Conservation (phyloP, 2,113 vertebrate genomes). For the Nematolebias whitei region DNA sequence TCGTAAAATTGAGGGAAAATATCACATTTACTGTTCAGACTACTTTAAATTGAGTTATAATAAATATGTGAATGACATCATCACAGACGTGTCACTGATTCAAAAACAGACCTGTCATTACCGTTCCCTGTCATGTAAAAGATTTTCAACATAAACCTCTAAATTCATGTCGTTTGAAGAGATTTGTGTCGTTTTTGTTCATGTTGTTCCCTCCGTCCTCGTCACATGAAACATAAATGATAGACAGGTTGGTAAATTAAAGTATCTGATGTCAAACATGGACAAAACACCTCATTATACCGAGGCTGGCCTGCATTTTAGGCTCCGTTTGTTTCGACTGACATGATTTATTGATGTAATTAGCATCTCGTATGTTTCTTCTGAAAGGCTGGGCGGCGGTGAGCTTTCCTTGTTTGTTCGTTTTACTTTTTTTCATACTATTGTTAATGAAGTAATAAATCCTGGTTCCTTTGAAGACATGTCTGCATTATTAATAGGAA, state of each 20-base stretch:
- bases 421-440: constrained; percentile 35
- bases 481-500: constrained; percentile 72
- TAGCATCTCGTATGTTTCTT: constrained; percentile 45
- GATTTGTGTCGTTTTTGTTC: neutral
- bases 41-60: no score
- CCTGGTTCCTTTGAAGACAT: constrained; percentile 47
- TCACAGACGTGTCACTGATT: neutral
- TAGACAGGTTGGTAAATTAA: neutral
- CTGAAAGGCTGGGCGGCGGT: constrained; percentile 13
- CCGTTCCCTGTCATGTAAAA: no score
- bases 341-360: constrained; percentile 37
- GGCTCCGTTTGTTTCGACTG: constrained; percentile 53
- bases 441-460: constrained; percentile 57
- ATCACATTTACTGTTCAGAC: neutral
- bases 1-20: neutral
- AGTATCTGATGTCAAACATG: constrained; percentile 28
- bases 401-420: constrained; percentile 20
- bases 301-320: constrained; percentile 21
- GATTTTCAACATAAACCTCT: neutral
- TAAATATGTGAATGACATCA: neutral
- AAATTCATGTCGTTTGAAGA: neutral
- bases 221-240: constrained; percentile 7
- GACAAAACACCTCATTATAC: constrained; percentile 30
- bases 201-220: neutral
- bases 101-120: no score